phyloP scores from a whole-genome alignment of 2,888 invertebrate species.

The Brachycybe producta region DNA sequence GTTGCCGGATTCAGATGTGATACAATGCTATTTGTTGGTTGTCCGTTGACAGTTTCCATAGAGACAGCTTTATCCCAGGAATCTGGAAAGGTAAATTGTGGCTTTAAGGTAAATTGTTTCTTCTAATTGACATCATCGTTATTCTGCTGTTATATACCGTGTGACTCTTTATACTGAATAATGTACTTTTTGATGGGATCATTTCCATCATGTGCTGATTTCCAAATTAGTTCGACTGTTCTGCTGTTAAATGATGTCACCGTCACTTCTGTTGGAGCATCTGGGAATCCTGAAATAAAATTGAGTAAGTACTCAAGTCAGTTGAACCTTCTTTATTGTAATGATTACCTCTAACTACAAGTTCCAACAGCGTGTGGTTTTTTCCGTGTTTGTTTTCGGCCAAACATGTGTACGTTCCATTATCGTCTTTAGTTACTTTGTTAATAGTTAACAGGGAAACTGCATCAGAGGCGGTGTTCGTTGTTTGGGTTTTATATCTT shows the following conservation, averaged over 20 bases:
- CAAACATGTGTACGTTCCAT: slow-evolving; percentile 3
- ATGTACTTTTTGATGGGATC: slow-evolving; percentile 28
- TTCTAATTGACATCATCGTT: neutral
- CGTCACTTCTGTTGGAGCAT: slow-evolving; percentile 27
- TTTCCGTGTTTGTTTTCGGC: slow-evolving; percentile 9
- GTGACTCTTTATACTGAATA: slow-evolving; percentile 27
- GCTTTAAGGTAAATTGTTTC: neutral
- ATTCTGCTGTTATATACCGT: slow-evolving; percentile 28
- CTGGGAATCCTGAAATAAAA: slow-evolving; percentile 29
- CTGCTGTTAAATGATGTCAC: slow-evolving; percentile 27
- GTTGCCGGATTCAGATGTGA: slow-evolving; percentile 71
- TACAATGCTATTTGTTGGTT: slow-evolving; percentile 16
- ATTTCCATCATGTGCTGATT: slow-evolving; percentile 32
- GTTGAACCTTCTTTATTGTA: neutral
- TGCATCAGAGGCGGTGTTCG: neutral
- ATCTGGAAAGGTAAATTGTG: neutral
- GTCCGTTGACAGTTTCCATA: slow-evolving; percentile 17
- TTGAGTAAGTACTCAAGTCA: neutral
- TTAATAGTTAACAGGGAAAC: neutral
- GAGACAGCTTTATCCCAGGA: slow-evolving; percentile 10
- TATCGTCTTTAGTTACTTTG: neutral
- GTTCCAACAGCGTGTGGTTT: neutral
- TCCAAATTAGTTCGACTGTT: slow-evolving; percentile 28
- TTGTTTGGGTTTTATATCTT: slow-evolving; percentile 5
- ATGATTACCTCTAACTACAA: slow-evolving; percentile 59